Evolutionary conservation across 2,888 invertebrate species (phyloP), one percentile per base, ranked within the genome.

Genomic region (Platycheirus albimanus): DNA sequence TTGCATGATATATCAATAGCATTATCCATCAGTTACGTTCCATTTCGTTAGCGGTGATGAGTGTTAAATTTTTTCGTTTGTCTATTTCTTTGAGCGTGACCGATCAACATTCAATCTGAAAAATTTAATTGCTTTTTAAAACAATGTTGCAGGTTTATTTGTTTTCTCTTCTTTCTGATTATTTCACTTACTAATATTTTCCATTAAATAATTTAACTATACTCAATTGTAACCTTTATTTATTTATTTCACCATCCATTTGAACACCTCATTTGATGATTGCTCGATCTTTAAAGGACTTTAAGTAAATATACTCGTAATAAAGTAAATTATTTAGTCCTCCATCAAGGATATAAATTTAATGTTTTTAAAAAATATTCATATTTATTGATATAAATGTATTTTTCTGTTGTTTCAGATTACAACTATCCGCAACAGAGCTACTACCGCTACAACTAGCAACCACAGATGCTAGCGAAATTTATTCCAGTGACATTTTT

Each of bases 241-340:
- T 15, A 30, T 10, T 51, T 28, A 1, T 51, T 13, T 24, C 13
- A 17, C n/a, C n/a, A n/a, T n/a, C n/a, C n/a, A n/a, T n/a, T n/a
- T n/a, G n/a, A n/a, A n/a, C n/a, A n/a, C n/a, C n/a, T n/a, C n/a
- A n/a, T n/a, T n/a, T n/a, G 36, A 28, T 15, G 45, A 45, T 19
- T 45, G n/a, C 28, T 28, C 0, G n/a, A 17, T n/a, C n/a, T n/a
- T n/a, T n/a, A 81, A 83, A 78, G 83, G 83, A 83, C 72, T 72
- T 63, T 72, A 58, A 83, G 77, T 83, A 83, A 83, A 83, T 83
- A 71, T 72, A n/a, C n/a, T n/a, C n/a, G n/a, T n/a, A n/a, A n/a
- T n/a, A n/a, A n/a, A n/a, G n/a, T n/a, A n/a, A n/a, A n/a, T n/a
- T n/a, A n/a, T n/a, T n/a, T n/a, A n/a, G n/a, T n/a, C n/a, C n/a